Evolutionary conservation across 2,113 vertebrate species (phyloP), one percentile per base, ranked within the genome.

Genomic region (Sander vitreus): DNA sequence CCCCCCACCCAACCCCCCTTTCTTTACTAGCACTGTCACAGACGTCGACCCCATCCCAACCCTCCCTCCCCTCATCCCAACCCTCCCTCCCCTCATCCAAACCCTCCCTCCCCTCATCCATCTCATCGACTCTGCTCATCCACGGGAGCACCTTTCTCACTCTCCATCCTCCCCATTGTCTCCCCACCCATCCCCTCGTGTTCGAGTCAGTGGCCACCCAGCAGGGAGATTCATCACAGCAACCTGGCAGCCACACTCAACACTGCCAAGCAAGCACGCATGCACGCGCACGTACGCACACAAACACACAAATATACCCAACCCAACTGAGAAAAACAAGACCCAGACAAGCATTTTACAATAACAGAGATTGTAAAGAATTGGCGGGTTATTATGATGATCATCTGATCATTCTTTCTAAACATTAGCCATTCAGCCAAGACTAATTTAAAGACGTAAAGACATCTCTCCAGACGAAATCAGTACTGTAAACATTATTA

Each of bases 161-260:
- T 45, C 53, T 60, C 39, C 73, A 71, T 69, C 75, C 82, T 84
- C 73, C 70, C 86, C 60, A 86, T 86, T 78, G 88, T 85, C 84
- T 84, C 80, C 85, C 71, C 71, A 80, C 75, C 92, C 85, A 85
- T 84, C 80, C 78, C 43, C 74, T 81, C 60, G 43, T 30, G 58
- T 33, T 76, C 27, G 50, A 88, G 78, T 67, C 86, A 76, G 75
- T 48, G 86, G 82, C 90, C 90, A 92, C 89, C 91, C 84, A 88
- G 71, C 84, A 87, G 68, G 63, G 66, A 79, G 68, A 90, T 86
- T 86, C 78, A 93, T 91, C 82, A 84, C 87, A 88, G 78, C 80
- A 78, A 89, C 83, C 78, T 83, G 73, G 73, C 79, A 90, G 80
- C 73, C 67, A 73, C 45, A 69, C 50, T 50, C 84, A 85, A 79